Conservation (phyloP, 2,888 invertebrate species). For the Nomada goodeniana region DNA sequence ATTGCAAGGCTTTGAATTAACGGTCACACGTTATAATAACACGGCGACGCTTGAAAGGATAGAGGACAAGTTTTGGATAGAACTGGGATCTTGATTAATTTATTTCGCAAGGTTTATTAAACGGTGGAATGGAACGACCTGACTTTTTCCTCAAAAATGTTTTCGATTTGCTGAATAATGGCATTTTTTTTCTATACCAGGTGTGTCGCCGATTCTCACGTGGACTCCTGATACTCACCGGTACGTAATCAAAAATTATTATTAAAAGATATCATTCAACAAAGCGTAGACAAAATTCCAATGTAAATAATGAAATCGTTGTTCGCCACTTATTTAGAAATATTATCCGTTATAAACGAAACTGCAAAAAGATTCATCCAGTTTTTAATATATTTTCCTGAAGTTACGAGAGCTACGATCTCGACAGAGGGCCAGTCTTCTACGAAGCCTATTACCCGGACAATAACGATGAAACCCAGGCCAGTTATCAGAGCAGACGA, state of each 20-base stretch:
- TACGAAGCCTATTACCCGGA: conserved; percentile 80
- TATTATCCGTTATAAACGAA: too few species aligned
- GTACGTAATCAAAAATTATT: conserved; percentile 31
- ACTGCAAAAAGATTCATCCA: too few species aligned
- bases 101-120: not conserved
- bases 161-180: not conserved
- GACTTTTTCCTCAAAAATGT: not conserved
- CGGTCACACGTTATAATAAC: too few species aligned
- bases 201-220: conserved; percentile 35
- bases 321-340: too few species aligned
- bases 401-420: conserved; percentile 72
- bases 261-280: too few species aligned
- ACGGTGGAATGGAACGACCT: not conserved
- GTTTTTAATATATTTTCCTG: not conserved
- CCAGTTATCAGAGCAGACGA: conserved; percentile 54
- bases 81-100: too few species aligned
- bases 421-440: conserved; percentile 75
- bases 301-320: too few species aligned
- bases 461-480: conserved; percentile 42
- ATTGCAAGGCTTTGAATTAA: too few species aligned
- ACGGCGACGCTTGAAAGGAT: not conserved
- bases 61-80: not conserved
- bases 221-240: conserved; percentile 50
- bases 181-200: conserved; percentile 9
- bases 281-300: too few species aligned